Evolutionary conservation across 2,113 vertebrate genomes (phyloP), one percentile per base, ranked within the genome.

Genomic region (Megaceryle torquata): DNA sequence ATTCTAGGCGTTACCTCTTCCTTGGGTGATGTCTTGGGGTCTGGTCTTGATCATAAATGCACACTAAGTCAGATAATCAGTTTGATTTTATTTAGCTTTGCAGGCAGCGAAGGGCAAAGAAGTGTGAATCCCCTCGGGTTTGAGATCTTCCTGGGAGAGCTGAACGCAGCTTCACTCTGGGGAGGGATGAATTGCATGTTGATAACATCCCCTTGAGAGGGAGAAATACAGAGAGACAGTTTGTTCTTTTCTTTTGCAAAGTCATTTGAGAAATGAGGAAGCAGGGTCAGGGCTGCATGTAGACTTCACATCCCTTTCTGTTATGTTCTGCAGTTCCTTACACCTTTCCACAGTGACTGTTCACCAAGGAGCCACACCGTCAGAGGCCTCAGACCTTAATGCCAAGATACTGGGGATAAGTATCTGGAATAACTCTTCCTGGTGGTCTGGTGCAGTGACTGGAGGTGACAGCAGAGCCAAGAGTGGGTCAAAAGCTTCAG

Each of bases 61-160:
- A 96, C 74, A 46, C 22, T 5, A 18, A 44, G 28, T n/a, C 84
- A 70, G n/a, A 18, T 44, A 69, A 57, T 9, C 68, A 63, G 28
- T 71, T 50, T n/a, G 63, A 15, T 50, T 96, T 96, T 96, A 95
- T 96, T 96, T 10, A 15, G 48, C 29, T 87, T 56, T 89, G 57
- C 53, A 61, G 53, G 44, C 76, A 61, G 50, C 19, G 51, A 39
- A 70, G 53, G 41, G 35, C 29, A 31, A 43, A 79, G 41, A 43
- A 35, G 24, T 5, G 46, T 20, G 61, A 70, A 37, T 41, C 54
- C 26, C 21, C 21, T 2, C 25, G 56, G 46, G 16, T 64, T 76
- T 72, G 87, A 78, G 37, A 33, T 64, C 39, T 71, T 77, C 21
- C 29, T 13, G 76, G 41, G 64, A 60, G 35, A 85, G 68, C 44